These are phyloP conservation scores for Hypocryptadius cinnamomeus DNA, from an alignment of 2,113 vertebrate genomes.

Conservation along the genomic window DNA sequence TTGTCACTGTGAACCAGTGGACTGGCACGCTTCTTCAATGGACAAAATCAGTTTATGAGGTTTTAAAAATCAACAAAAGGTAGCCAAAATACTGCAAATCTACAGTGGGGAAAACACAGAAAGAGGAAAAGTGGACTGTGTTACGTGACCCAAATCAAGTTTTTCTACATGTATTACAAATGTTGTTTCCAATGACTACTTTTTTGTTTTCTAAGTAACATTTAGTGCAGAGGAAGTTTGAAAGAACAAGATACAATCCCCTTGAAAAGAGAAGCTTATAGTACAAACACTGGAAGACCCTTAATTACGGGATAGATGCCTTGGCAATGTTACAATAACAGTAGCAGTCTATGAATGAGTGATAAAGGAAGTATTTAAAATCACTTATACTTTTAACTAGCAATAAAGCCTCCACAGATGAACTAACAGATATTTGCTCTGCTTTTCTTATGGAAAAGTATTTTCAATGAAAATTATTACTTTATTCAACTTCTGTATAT, in stretches of 20 bases:
- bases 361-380: slow-evolving; percentile 30
- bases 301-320: slow-evolving; percentile 2
- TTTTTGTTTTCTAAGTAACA: slow-evolving; percentile 13
- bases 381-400: background rate
- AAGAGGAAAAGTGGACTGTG: background rate
- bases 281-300: slow-evolving; percentile 49
- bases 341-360: background rate
- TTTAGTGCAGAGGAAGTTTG: background rate
- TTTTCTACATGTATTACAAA: background rate
- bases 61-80: slow-evolving; percentile 28
- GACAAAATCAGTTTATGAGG: background rate
- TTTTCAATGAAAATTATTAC: background rate
- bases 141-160: background rate
- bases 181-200: background rate
- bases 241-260: slow-evolving; percentile 45
- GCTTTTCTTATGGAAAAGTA: background rate
- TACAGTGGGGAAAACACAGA: background rate
- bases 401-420: background rate
- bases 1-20: slow-evolving; percentile 12
- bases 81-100: slow-evolving; percentile 12
- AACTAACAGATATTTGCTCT: background rate
- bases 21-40: background rate
- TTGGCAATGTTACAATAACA: background rate
- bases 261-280: slow-evolving; percentile 58
- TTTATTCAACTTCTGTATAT: background rate